Evolutionary conservation across 2,888 invertebrate genomes (phyloP).

Genomic region (Nomada lathburiana): DNA sequence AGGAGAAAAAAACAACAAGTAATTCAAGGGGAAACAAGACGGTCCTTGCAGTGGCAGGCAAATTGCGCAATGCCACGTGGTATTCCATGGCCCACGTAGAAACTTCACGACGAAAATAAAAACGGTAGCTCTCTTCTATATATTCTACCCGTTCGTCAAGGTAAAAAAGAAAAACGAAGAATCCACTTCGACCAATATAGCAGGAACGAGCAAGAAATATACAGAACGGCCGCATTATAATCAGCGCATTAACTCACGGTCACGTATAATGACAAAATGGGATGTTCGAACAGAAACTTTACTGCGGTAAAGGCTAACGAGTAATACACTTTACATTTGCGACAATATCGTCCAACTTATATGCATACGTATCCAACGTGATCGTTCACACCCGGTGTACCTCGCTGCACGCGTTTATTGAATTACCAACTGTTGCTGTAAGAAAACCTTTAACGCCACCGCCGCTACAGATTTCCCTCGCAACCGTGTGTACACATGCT

Average conservation of each 20-base stretch:
- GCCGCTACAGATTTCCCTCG: background rate
- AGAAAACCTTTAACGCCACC: constrained; percentile 1
- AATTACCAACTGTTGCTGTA: constrained; percentile 13
- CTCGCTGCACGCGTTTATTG: background rate
- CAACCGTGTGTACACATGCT: background rate
- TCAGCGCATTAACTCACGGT: constrained; percentile 51
- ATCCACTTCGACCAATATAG: background rate
- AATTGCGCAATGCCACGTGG: constrained; percentile 26
- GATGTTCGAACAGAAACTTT: constrained; percentile 39
- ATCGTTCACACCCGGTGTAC: background rate
- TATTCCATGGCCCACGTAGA: background rate
- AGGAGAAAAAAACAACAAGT: background rate
- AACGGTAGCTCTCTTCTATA: background rate
- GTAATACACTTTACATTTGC: background rate
- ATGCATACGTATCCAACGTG: background rate
- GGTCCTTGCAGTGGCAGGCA: constrained; percentile 36
- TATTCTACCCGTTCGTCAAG: background rate
- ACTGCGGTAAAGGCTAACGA: constrained; percentile 2
- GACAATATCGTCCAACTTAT: constrained; percentile 10
- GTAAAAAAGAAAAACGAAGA: background rate
- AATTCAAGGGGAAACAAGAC: constrained; percentile 31
- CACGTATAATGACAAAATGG: constrained; percentile 43
- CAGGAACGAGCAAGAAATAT: constrained; percentile 24
- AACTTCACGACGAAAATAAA: background rate
- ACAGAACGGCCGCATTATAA: constrained; percentile 45